A percentile compares a stretch with the other conserved stretches of the same genome.
Conservation (phyloP, 2,113 vertebrate species). For the Equus quagga region DNA sequence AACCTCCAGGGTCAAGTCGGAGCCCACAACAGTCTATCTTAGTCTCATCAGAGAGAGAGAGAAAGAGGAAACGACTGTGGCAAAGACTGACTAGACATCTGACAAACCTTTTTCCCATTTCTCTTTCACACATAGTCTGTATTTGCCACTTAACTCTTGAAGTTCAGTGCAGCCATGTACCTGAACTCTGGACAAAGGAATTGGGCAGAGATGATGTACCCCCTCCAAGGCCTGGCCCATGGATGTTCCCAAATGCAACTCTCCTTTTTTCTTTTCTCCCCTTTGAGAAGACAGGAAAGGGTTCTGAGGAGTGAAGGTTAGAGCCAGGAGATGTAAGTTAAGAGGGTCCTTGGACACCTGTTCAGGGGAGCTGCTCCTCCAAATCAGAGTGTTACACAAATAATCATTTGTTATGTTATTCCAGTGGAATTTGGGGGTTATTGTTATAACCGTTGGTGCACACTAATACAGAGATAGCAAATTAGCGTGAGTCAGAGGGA, state of each 20-base stretch:
- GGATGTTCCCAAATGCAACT: neutral
- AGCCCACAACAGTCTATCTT: neutral
- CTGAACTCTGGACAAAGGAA: neutral
- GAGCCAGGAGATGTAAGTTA: neutral
- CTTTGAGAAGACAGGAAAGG: neutral
- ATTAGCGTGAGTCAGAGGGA: neutral
- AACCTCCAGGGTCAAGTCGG: slow-evolving; percentile 43
- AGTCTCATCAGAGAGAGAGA: neutral
- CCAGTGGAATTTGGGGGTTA: neutral
- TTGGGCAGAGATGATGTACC: neutral
- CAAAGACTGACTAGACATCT: neutral
- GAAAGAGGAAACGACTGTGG: neutral
- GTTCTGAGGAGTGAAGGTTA: neutral
- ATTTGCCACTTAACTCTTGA: neutral
- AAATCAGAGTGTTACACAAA: neutral
- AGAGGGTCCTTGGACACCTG: neutral
- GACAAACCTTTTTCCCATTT: neutral
- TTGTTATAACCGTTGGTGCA: neutral
- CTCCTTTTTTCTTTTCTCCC: neutral
- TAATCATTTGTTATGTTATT: neutral
- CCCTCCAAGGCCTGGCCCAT: neutral
- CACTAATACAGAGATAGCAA: neutral
- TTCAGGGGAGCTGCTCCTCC: neutral
- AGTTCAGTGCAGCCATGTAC: neutral
- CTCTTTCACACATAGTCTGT: neutral